phyloP scores from a whole-genome alignment of 2,113 vertebrate species.

The Peucedramus taeniatus region DNA sequence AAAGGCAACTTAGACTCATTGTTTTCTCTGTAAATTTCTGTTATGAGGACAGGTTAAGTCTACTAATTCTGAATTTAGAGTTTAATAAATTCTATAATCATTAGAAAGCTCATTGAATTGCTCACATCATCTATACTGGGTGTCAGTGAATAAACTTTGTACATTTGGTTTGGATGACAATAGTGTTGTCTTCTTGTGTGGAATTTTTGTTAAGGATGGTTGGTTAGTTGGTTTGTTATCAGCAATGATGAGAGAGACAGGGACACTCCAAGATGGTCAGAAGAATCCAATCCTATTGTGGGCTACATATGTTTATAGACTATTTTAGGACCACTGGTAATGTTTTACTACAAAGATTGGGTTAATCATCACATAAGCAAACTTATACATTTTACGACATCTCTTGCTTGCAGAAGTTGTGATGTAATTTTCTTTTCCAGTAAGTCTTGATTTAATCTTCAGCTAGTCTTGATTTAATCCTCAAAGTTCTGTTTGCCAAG shows the following conservation, averaged over 20 bases:
- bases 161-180: neutral
- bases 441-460: no score
- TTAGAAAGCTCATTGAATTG: neutral
- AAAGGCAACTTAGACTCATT: neutral
- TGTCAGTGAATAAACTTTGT: accelerated
- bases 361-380: no score
- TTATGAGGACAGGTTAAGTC: neutral
- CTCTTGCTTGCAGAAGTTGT: no score
- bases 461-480: no score
- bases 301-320: no score
- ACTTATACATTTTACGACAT: no score
- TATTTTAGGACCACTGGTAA: no score
- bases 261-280: no score
- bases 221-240: neutral
- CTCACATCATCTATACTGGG: neutral
- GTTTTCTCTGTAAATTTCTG: neutral
- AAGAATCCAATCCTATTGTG: no score
- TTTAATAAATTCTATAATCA: neutral
- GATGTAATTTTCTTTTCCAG: no score
- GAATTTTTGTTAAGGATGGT: neutral
- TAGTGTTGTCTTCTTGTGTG: neutral
- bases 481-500: no score
- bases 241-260: neutral
- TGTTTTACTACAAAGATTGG: no score
- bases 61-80: neutral